phyloP scores from a whole-genome alignment of 1,140 invertebrate genomes.

The Platyura marginata region DNA sequence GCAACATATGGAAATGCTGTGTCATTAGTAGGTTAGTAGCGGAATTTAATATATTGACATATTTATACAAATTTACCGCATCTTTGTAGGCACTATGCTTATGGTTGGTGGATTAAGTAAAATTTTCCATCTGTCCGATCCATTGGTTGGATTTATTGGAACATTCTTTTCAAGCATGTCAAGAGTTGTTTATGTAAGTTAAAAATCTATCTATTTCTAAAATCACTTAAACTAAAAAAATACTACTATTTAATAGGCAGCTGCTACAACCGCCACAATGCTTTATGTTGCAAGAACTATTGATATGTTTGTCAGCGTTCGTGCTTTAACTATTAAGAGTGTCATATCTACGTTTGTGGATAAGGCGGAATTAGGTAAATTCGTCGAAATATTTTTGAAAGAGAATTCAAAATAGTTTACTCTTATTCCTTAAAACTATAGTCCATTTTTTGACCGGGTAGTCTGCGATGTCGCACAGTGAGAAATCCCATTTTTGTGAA shows the following conservation, averaged over 20 bases:
- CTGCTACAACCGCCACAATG: constrained; percentile 2
- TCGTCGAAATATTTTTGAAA: too few relatives aligned
- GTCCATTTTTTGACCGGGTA: too few relatives aligned
- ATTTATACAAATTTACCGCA: too few relatives aligned
- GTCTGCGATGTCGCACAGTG: too few relatives aligned
- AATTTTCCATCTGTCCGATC: constrained; percentile 16
- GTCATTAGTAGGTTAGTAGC: constrained; percentile 8
- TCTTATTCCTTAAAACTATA: too few relatives aligned
- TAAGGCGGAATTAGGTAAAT: constrained; percentile 17
- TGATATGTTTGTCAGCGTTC: constrained; percentile 19
- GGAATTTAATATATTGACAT: too few relatives aligned
- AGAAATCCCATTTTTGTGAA: too few relatives aligned
- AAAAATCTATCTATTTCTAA: not conserved
- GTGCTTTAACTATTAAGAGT: constrained; percentile 20
- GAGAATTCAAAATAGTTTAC: too few relatives aligned
- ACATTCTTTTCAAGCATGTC: constrained; percentile 15
- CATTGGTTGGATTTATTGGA: constrained; percentile 17
- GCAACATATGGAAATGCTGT: constrained; percentile 13
- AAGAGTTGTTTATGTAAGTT: constrained; percentile 15
- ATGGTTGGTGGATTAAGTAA: constrained; percentile 21
- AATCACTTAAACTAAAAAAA: not conserved
- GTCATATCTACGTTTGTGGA: constrained; percentile 21
- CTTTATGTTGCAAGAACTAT: constrained; percentile 18
- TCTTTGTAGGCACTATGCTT: constrained; percentile 19
- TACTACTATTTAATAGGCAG: not conserved